These are phyloP conservation scores for Rhagonycha lutea DNA, from an alignment of 2,888 invertebrate genomes.

Conservation along the genomic window DNA sequence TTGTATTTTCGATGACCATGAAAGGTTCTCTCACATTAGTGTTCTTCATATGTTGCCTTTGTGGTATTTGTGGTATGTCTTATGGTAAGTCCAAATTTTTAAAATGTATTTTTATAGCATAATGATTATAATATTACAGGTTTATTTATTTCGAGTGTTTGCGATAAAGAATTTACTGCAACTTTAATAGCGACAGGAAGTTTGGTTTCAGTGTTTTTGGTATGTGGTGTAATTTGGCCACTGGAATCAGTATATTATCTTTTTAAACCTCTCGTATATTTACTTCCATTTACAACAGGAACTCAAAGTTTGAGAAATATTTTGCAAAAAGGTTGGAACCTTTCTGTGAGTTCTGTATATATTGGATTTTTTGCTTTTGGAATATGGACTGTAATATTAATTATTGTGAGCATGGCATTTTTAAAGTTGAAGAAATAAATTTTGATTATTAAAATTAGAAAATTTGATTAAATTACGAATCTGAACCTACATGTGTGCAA, in stretches of 20 bases:
- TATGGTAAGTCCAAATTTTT: conserved; percentile 64
- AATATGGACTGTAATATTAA: conserved; percentile 78
- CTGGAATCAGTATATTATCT: conserved; percentile 86
- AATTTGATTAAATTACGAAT: no score
- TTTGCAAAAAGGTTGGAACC: conserved; percentile 81
- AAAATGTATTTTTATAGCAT: not conserved
- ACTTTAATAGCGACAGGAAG: conserved; percentile 85
- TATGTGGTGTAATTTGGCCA: conserved; percentile 94
- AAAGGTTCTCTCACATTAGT: conserved; percentile 78
- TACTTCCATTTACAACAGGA: conserved; percentile 84
- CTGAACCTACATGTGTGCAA: no score
- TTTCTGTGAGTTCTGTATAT: conserved; percentile 74
- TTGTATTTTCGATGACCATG: conserved; percentile 75
- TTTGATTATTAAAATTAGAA: not conserved
- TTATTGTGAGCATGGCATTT: conserved; percentile 72
- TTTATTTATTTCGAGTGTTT: conserved; percentile 79
- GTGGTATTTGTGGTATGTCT: conserved; percentile 92
- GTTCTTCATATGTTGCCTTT: conserved; percentile 74
- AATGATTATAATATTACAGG: conserved; percentile 63
- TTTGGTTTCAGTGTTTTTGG: conserved; percentile 82
- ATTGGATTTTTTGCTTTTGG: conserved; percentile 78
- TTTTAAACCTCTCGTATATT: conserved; percentile 64
- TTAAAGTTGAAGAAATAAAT: conserved; percentile 77
- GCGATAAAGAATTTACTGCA: conserved; percentile 81
- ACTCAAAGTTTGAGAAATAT: conserved; percentile 87